Base-by-base conservation (phyloP, 2,113 vertebrate species). In the Asarcornis scutulata region DNA sequence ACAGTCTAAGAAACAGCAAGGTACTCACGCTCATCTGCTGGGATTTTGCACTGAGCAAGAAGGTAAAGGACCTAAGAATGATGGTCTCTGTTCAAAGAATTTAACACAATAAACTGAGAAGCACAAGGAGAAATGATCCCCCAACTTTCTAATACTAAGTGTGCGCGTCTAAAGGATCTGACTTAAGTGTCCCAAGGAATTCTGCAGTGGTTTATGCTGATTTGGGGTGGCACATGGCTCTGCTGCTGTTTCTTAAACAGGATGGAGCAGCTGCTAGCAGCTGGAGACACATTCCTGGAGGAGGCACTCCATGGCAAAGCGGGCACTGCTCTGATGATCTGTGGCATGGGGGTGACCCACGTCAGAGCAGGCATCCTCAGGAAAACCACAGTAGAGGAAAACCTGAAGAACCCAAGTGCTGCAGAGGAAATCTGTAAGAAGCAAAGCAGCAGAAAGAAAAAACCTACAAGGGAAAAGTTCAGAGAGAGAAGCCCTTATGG, bases 301-400 rank as follows among this genome's bases (percentile, higher is more conserved):
- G 5, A 53, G 52, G 25, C 52, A 27, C 52, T 14, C 52, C 52
- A 53, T 26, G 25, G 25, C 52, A 26, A 53, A 53, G 48, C 9
- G 6, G 31, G 14, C 29, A 55, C 13, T 23, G 2, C 36, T 53
- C 27, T 46, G 46, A 76, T 8, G 27, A 23, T 18, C 36, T 16
- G 5, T 5, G 17, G 11, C 17, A 16, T 17, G 5, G 13, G 20
- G 27, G 6, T 13, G 32, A 76, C 32, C 15, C 38, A 29, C 2
- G 0, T 12, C 0, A 0, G 12, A 42, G 22, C 17, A 44, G 34
- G 31, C 7, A 23, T 22, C 18, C 21, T 13, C 36, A 23, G 50
- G 21, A 52, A 25, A 66, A 79, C 3, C 0, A 2, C 4, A 63
- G 53, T 18, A 67, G n/a, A 59, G 4, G 22, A 62, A 62, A 91